Conservation (phyloP, 2,797 vertebrate species). For the Cheirogaleus major region DNA sequence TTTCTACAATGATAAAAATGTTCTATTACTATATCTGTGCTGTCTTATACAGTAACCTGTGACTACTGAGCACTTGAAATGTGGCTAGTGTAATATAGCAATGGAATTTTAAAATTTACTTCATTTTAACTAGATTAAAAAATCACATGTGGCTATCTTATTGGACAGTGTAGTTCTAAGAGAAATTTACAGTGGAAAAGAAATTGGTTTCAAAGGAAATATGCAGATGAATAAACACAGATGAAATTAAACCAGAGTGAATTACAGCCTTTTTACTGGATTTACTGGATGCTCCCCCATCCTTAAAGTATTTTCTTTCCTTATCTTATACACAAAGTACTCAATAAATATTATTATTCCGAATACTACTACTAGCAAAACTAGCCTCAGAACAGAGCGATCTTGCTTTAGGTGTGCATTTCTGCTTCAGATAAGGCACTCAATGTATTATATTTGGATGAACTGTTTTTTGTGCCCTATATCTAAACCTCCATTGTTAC, state of each 20-base stretch:
- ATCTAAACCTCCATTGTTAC: neutral
- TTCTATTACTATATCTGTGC: neutral
- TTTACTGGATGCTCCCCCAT: neutral
- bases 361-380: neutral
- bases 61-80: neutral
- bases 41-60: neutral
- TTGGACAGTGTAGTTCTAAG: neutral
- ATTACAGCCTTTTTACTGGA: neutral
- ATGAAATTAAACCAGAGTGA: neutral
- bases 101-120: neutral
- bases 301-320: neutral
- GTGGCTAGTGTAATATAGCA: neutral
- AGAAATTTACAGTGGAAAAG: neutral
- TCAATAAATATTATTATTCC: neutral
- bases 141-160: neutral
- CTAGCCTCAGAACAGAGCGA: neutral
- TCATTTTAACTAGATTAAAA: neutral
- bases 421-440: neutral
- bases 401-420: neutral
- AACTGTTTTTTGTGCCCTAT: neutral
- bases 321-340: neutral
- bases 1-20: constrained; percentile 1
- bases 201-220: neutral
- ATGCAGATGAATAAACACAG: neutral
- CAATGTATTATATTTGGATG: neutral